phyloP scores from a whole-genome alignment of 2,888 invertebrate genomes.

The Thyatira batis region DNA sequence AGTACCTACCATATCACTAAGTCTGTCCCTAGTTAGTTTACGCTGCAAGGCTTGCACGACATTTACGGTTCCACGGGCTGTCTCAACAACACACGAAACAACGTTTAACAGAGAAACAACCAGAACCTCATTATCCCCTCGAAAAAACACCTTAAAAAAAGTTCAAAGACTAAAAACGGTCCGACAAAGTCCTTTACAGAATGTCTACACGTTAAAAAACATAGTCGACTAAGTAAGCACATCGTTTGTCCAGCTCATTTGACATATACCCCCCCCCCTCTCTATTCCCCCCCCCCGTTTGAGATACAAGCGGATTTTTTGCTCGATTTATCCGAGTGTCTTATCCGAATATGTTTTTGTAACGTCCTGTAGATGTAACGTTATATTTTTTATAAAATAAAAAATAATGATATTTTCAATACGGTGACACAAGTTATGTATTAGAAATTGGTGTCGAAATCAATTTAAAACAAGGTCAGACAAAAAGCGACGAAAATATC shows the following conservation, averaged over 20 bases:
- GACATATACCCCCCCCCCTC: constrained; percentile 20
- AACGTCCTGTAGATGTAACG: constrained; percentile 32
- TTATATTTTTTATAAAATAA: constrained; percentile 25
- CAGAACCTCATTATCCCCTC: neutral
- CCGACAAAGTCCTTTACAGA: constrained; percentile 5
- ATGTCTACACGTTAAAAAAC: constrained; percentile 27
- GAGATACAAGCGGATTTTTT: constrained; percentile 24
- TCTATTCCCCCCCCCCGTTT: constrained; percentile 3
- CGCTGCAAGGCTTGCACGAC: neutral
- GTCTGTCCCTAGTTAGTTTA: no score
- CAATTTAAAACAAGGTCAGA: neutral
- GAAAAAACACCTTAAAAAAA: neutral
- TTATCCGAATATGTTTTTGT: constrained; percentile 28
- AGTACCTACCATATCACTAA: no score
- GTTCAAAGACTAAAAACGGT: neutral
- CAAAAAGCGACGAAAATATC: neutral
- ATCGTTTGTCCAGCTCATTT: constrained; percentile 40
- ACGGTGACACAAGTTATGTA: no score
- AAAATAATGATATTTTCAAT: neutral
- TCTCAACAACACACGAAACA: neutral
- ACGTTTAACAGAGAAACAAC: neutral
- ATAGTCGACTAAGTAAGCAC: constrained; percentile 36
- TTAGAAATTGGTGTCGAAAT: neutral
- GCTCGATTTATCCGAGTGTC: constrained; percentile 22
- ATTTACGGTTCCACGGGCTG: neutral